Base-by-base conservation (phyloP, 2,113 vertebrate species). In the Passer montanus region DNA sequence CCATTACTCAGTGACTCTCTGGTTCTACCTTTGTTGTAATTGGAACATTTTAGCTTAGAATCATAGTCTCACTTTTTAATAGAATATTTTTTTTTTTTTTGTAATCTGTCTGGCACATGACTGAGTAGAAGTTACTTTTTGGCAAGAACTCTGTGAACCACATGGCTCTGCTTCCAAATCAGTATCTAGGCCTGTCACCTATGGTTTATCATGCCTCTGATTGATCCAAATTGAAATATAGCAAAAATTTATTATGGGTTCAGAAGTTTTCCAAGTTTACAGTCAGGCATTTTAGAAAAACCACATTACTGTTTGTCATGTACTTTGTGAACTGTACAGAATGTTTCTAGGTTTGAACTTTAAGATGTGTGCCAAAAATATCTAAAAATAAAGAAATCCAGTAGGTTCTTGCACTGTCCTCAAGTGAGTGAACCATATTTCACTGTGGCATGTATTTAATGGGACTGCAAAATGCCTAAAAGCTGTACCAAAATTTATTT, bases 21-120 rank as follows among this genome's bases (percentile, higher is more conserved):
- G 31, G 16, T 89, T 93, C 44, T 91, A 22, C 39, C 33, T 72
- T 59, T 10, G 0, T 28, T 79, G 24, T 41, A 91, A 76, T n/a
- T 76, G 56, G 63, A 87, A 68, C 8, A 1, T 69, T 44, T 15
- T 73, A 90, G 9, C 58, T 90, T 93, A 52, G 44, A 84, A 35
- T 93, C 68, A 66, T 15, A 50, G 24, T 72, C n/a, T 95, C 62
- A 37, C n/a, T 73, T 93, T 95, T 91, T 85, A 85, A 83, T 76
- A 56, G 44, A 78, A 56, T 70, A 2, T 64, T 33, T 5, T 35
- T 56, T 52, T 82, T 79, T 52, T 35, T 56, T 52, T 82, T 79
- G 44, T 47, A 23, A 30, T 63, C 39, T 59, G 5, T 56, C 59
- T 79, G 70, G 79, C 78, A 78, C 56, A 35, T 84, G 84, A 85